A percentile compares a stretch with the other conserved stretches of the same genome.
These are phyloP conservation scores for Tetranychus piercei DNA, from an alignment of 2,888 invertebrate genomes.

Conservation along the genomic window DNA sequence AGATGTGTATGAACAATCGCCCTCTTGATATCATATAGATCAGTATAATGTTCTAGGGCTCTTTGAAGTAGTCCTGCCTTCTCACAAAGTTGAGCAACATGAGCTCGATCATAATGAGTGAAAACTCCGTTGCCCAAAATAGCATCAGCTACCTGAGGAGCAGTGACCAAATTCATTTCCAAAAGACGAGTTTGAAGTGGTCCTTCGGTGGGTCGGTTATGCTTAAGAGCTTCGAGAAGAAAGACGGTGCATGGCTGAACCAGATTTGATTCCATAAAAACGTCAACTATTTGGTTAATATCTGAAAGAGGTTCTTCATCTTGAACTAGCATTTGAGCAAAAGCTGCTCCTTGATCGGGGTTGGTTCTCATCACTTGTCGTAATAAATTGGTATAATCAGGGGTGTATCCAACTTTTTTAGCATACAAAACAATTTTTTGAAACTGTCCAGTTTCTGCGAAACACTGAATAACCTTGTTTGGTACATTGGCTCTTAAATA, in stretches of 20 bases:
- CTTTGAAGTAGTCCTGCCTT: conserved; percentile 86
- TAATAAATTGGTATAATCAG: conserved; percentile 86
- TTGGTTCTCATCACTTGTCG: conserved; percentile 91
- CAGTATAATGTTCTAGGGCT: conserved; percentile 95
- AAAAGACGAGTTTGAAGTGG: conserved; percentile 85
- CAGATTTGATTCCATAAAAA: conserved; percentile 98
- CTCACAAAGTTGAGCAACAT: conserved; percentile 96
- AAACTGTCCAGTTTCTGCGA: conserved; percentile 98
- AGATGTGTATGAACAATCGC: conserved; percentile 96
- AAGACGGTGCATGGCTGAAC: conserved; percentile 98
- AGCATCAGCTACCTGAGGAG: conserved; percentile 95
- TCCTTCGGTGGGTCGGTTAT: conserved; percentile 87
- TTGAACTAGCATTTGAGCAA: conserved; percentile 72
- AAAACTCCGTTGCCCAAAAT: conserved; percentile 99
- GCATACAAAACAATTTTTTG: conserved; percentile 98
- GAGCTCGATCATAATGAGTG: conserved; percentile 92
- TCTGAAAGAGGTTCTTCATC: conserved; percentile 96
- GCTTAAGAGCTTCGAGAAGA: conserved; percentile 85
- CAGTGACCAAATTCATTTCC: conserved; percentile 97
- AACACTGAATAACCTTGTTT: conserved; percentile 94
- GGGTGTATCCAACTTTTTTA: conserved; percentile 91
- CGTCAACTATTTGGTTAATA: conserved; percentile 90
- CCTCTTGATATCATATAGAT: conserved; percentile 95
- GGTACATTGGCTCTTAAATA: conserved; percentile 95
- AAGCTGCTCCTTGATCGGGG: conserved; percentile 68